Base-by-base conservation (phyloP, 2,113 vertebrate genomes). In the Hemibagrus wyckioides region DNA sequence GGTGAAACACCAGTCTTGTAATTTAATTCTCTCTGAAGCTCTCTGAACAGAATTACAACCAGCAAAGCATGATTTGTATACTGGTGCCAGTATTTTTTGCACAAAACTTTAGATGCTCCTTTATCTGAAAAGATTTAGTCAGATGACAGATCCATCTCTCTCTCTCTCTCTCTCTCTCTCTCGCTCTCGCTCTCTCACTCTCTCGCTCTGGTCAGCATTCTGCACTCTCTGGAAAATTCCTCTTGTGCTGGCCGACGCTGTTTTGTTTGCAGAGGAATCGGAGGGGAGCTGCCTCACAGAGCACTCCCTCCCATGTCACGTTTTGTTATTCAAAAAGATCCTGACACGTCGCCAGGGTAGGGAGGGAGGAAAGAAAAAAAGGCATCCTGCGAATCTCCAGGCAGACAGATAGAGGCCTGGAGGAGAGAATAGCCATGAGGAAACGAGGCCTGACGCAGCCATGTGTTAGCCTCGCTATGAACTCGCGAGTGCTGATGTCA, bases 401-500 rank as follows among this genome's bases (percentile, higher is more conserved):
- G 30, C 56, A 57, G 83, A 84, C 44, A 80, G 33, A 57, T 36
- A 57, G 52, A 54, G 57, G 75, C 44, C 75, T 79, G n/a, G 44
- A 83, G 80, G 30, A 83, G 69, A 54, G n/a, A 57, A 75, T 57
- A 59, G 44, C 71, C 28, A 50, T 14, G 57, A 63, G 84, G 75
- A 67, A 61, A 57, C 83, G 15, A 69, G 73, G 71, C 79, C 84
- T 82, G 63, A 84, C 48, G 39, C 80, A 54, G 82, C 59, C 71
- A 83, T 80, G 89, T 84, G 71, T 87, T 89, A 88, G 88, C 90
- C 89, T 89, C 87, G 17, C 76, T 39, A 56, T 92, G 92, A 93
- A 90, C 90, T 75, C 82, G 77, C 65, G 84, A 84, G 79, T 87
- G 52, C 89, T 92, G 87, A 92, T 88, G 89, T 90, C 90, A 91